phyloP scores from a whole-genome alignment of 2,113 vertebrate species.

The Scophthalmus maximus region DNA sequence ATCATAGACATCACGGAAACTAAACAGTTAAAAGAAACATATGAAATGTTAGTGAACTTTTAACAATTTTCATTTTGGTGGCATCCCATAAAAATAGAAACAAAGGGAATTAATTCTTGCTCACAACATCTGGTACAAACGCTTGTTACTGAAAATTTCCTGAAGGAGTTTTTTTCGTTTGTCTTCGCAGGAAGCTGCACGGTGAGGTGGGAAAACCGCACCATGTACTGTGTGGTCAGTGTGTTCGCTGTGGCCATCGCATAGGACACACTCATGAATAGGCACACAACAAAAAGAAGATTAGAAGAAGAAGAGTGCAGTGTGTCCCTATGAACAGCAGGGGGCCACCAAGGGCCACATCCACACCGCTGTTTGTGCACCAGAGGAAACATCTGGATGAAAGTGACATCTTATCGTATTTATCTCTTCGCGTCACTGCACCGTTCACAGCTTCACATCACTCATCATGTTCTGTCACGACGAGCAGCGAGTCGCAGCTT shows the following conservation, averaged over 20 bases:
- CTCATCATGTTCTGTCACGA: too few relatives aligned
- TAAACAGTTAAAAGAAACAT: too few relatives aligned
- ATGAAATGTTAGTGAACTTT: too few relatives aligned
- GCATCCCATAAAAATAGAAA: too few relatives aligned
- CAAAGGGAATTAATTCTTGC: too few relatives aligned
- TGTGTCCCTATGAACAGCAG: constrained; percentile 34
- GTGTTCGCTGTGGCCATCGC: constrained; percentile 91
- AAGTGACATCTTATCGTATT: constrained; percentile 27
- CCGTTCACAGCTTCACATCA: background rate
- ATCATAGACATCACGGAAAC: too few relatives aligned
- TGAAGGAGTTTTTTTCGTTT: background rate
- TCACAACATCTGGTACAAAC: too few relatives aligned
- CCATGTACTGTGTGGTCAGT: constrained; percentile 97
- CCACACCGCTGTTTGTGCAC: constrained; percentile 1
- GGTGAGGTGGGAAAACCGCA: constrained; percentile 95
- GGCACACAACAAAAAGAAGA: background rate
- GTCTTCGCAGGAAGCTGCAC: constrained; percentile 90
- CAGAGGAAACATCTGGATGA: constrained; percentile 19
- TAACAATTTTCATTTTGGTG: too few relatives aligned
- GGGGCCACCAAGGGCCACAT: constrained; percentile 45
- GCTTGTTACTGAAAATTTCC: background rate
- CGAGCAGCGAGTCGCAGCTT: too few relatives aligned
- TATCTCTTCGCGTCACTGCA: constrained; percentile 16
- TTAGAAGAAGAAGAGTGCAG: constrained; percentile 3
- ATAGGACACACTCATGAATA: constrained; percentile 4